Base-by-base conservation (phyloP, 2,113 vertebrate species). In the Emydocephalus ijimae region DNA sequence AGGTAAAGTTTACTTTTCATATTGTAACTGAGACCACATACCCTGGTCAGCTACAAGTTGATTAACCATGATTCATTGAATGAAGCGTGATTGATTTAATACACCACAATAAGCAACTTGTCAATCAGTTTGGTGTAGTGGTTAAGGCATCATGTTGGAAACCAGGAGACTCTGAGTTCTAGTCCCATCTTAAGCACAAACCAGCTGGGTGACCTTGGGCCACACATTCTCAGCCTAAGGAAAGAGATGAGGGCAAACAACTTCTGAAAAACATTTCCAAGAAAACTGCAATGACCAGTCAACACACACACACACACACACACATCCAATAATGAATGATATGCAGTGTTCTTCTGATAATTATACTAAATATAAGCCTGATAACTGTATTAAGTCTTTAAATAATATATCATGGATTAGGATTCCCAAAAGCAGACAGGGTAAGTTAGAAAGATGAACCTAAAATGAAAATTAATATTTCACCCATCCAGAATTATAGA, bases 1-100 rank as follows among this genome's bases (percentile, higher is more conserved):
- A 94, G 94, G 94, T 1, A 90, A 91, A 92, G 50, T 43, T 59
- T 18, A 85, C 6, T 50, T 34, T 57, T 29, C 18, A 81, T 20
- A 39, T 39, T 39, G n/a, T 39, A 81, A 81, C 34, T 81, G 74
- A 43, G 74, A 39, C 34, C 18, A 9, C 34, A 21, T 81, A 43
- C 43, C 34, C 34, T 74, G 64, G 29, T 34, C 64, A 34, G 26
- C 64, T 74, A 14, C 29, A 74, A 74, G 34, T 15, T 34, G 64
- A 74, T 74, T 74, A n/a, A 69, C 5, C 11, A 69, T 69, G 61
- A 23, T 69, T 14, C 61, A 69, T 5, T 74, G n/a, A 15, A 74
- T 34, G n/a, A 74, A 74, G 29, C 64, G 18, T 74, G 64, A 2
- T 34, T 74, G 64, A 34, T 74, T 69, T 69, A 14, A 69, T 74